Evolutionary conservation across 2,888 invertebrate species (phyloP).

Genomic region (Pharmacophagus antenor): DNA sequence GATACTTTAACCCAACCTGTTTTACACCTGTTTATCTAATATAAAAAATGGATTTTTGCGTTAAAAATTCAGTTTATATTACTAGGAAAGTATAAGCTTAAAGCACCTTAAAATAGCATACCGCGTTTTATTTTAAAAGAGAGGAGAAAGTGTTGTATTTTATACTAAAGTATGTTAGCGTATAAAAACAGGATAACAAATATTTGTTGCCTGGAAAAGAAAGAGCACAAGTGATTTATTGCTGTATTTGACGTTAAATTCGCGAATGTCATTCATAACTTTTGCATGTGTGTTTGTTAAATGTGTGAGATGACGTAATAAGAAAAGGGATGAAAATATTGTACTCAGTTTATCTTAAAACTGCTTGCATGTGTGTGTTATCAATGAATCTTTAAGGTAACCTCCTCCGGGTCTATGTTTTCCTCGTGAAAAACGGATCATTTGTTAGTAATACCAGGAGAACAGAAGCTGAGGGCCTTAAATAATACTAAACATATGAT

Average conservation of each 20-base stretch:
- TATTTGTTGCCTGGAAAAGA: too few relatives aligned
- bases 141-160: background rate
- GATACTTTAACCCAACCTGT: background rate
- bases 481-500: too few relatives aligned
- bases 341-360: background rate
- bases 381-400: background rate
- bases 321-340: background rate
- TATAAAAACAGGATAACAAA: too few relatives aligned
- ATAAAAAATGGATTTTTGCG: background rate
- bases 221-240: too few relatives aligned
- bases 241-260: background rate
- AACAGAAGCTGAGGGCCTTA: too few relatives aligned
- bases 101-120: background rate
- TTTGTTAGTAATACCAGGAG: too few relatives aligned
- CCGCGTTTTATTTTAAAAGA: background rate
- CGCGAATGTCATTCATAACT: too few relatives aligned
- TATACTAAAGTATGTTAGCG: too few relatives aligned
- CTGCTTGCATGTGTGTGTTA: background rate
- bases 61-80: background rate
- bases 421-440: too few relatives aligned
- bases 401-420: background rate
- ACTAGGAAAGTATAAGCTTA: background rate
- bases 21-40: background rate
- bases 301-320: rapidly evolving
- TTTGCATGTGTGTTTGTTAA: too few relatives aligned